These are phyloP conservation scores for Sitta europaea DNA, from an alignment of 2,113 vertebrate species.

Conservation along the genomic window DNA sequence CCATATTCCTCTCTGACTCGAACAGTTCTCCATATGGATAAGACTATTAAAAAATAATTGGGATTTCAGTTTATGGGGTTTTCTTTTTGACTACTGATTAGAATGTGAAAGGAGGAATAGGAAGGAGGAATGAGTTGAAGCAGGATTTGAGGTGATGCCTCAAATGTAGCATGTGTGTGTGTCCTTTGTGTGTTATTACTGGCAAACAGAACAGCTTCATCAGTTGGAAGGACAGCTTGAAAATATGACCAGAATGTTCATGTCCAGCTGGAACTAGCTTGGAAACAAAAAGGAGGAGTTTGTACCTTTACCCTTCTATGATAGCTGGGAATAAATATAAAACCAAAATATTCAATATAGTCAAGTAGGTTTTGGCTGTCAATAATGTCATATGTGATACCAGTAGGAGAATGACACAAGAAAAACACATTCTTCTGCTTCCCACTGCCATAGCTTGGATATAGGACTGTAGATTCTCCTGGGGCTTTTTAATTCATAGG, in stretches of 20 bases:
- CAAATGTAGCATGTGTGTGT: neutral
- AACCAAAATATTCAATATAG: neutral
- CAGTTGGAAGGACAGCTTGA: neutral
- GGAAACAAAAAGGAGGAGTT: neutral
- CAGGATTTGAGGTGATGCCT: neutral
- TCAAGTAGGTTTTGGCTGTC: neutral
- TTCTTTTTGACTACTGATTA: neutral
- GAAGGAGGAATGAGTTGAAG: neutral
- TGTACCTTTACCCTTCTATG: neutral
- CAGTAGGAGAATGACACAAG: neutral
- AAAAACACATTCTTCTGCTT: neutral
- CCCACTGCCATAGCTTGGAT: neutral
- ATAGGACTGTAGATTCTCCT: neutral
- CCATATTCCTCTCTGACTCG: neutral
- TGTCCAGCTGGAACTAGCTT: neutral
- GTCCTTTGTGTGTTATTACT: rapidly evolving
- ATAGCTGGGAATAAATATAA: neutral
- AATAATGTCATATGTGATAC: neutral
- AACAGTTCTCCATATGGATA: neutral
- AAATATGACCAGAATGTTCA: neutral
- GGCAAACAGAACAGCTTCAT: neutral
- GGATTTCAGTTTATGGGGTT: neutral
- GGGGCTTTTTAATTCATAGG: neutral
- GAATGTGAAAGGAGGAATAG: neutral
- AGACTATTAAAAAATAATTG: neutral